Conservation (phyloP, 2,797 vertebrate species). For the Poecilia velifera region DNA sequence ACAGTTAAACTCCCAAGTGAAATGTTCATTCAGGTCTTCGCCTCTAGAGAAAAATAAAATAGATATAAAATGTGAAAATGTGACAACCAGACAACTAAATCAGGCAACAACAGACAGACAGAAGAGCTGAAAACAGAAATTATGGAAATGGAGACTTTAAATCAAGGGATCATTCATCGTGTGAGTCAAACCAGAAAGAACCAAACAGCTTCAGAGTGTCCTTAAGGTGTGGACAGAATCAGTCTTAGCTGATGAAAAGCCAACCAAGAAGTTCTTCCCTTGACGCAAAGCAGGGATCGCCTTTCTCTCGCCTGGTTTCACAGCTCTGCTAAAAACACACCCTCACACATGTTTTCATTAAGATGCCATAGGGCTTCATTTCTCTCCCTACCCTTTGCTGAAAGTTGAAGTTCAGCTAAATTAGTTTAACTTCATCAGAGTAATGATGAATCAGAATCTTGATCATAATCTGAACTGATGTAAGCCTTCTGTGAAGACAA, state of each 20-base stretch:
- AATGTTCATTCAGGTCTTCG: neutral
- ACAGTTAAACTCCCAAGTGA: slow-evolving; percentile 6
- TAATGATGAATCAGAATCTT: neutral
- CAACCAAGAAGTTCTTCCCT: slow-evolving; percentile 55
- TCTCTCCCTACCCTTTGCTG: neutral
- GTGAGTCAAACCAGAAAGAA: neutral
- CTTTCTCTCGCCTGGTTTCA: slow-evolving; percentile 63
- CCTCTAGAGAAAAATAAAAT: neutral
- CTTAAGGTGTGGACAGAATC: slow-evolving; percentile 52
- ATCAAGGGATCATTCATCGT: slow-evolving; percentile 17
- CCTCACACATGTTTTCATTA: slow-evolving; percentile 15
- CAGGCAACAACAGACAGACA: neutral
- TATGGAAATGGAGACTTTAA: neutral
- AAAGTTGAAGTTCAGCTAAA: neutral
- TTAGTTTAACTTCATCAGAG: slow-evolving; percentile 5
- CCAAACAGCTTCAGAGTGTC: slow-evolving; percentile 32
- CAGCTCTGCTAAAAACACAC: slow-evolving; percentile 43
- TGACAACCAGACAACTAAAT: neutral
- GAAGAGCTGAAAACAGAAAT: neutral
- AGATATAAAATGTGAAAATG: neutral
- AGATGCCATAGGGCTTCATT: slow-evolving; percentile 7
- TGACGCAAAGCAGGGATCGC: slow-evolving; percentile 62
- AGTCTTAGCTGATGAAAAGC: slow-evolving; percentile 56
- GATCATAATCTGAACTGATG: neutral
- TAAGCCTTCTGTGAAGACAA: neutral